These are phyloP conservation scores for Tinea pellionella DNA, from an alignment of 2,888 invertebrate genomes.

Conservation along the genomic window DNA sequence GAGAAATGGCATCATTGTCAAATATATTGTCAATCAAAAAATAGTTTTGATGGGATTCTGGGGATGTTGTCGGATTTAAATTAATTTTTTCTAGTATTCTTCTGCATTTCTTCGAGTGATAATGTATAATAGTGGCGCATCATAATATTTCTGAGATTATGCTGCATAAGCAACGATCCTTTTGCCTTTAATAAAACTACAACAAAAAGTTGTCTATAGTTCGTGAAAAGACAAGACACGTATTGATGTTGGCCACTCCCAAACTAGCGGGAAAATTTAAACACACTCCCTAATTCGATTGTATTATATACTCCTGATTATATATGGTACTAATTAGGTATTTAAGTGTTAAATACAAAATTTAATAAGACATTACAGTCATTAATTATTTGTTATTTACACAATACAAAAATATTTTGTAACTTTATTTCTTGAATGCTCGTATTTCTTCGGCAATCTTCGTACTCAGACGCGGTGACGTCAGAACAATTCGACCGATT, in stretches of 20 bases:
- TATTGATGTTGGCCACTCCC: slow-evolving; percentile 64
- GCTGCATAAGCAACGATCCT: too few relatives aligned
- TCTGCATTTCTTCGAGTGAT: too few relatives aligned
- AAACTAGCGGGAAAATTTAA: slow-evolving; percentile 52
- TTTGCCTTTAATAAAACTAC: too few relatives aligned
- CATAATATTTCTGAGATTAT: too few relatives aligned
- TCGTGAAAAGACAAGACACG: slow-evolving; percentile 40
- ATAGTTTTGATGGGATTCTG: too few relatives aligned
- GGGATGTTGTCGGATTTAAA: too few relatives aligned
- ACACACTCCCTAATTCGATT: slow-evolving; percentile 16
- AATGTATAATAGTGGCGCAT: too few relatives aligned
- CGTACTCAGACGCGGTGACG: slow-evolving; percentile 55
- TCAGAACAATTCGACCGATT: slow-evolving; percentile 57
- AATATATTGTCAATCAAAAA: too few relatives aligned
- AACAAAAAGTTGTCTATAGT: slow-evolving; percentile 28
- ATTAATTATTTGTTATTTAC: neutral
- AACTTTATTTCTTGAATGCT: neutral
- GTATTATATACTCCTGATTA: neutral
- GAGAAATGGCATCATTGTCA: too few relatives aligned
- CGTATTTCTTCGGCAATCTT: slow-evolving; percentile 40
- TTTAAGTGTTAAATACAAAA: neutral
- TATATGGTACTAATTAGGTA: neutral
- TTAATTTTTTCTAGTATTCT: too few relatives aligned
- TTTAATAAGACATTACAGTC: neutral
- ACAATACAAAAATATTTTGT: neutral